Percentiles rank a stretch among this genome's conserved stretches.
Conservation (phyloP, 2,113 vertebrate genomes). For the Protobothrops flavoviridis region DNA sequence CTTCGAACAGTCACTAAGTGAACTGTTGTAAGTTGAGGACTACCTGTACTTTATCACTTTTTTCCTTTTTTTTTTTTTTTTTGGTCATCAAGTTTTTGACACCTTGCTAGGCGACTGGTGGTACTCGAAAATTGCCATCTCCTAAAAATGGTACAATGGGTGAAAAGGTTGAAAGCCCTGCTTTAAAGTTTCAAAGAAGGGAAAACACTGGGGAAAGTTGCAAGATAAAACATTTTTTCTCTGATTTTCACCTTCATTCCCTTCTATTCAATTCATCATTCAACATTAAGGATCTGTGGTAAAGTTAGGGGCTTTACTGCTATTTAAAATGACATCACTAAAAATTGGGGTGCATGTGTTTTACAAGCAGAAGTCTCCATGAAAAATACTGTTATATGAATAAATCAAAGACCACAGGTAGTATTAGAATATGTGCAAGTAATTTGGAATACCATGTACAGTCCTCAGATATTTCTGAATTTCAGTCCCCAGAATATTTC, state of each 20-base stretch:
- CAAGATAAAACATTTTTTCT: not conserved
- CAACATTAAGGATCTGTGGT: not conserved
- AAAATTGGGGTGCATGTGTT: not conserved
- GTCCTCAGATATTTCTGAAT: not conserved
- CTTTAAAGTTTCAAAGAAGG: not conserved
- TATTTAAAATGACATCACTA: not conserved
- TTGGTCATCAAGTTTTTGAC: too few relatives aligned
- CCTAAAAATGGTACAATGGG: too few relatives aligned
- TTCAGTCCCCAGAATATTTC: not conserved
- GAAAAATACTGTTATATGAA: not conserved
- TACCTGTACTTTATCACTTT: too few relatives aligned
- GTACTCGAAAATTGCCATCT: too few relatives aligned
- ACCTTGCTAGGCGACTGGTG: too few relatives aligned
- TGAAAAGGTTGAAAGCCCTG: too few relatives aligned
- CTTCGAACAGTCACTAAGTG: too few relatives aligned
- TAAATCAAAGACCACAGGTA: not conserved
- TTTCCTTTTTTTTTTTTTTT: too few relatives aligned
- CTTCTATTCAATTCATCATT: not conserved
- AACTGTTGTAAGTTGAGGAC: too few relatives aligned
- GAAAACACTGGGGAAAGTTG: not conserved
- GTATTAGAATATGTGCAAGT: not conserved
- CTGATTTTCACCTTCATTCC: not conserved
- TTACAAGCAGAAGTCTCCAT: not conserved
- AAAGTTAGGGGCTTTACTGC: not conserved
- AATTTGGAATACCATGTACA: not conserved